phyloP scores from a whole-genome alignment of 1,140 invertebrate genomes.

The Solenopsis invicta region DNA sequence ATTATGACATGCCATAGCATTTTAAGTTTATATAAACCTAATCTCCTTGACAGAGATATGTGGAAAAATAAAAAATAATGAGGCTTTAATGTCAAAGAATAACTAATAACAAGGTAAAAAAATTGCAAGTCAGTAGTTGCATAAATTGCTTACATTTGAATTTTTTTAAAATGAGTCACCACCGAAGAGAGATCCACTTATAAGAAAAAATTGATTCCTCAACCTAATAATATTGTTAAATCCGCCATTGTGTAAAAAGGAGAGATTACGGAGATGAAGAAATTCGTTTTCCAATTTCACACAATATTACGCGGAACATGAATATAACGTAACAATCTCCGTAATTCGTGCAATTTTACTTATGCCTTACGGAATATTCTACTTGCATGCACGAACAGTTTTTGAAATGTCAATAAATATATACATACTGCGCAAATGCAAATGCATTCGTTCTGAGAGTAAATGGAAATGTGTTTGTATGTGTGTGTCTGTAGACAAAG shows the following conservation, averaged over 20 bases:
- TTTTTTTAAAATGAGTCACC: too few relatives aligned
- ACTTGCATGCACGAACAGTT: too few relatives aligned
- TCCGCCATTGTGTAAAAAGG: neutral
- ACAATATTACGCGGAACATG: neutral
- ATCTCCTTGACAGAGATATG: neutral
- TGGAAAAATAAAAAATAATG: neutral
- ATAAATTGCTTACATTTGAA: too few relatives aligned
- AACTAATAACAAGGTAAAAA: too few relatives aligned
- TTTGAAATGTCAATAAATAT: neutral
- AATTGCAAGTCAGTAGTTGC: too few relatives aligned
- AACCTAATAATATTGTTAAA: neutral
- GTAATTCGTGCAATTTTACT: neutral
- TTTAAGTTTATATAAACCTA: neutral
- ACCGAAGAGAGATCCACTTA: too few relatives aligned
- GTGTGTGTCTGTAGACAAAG: too few relatives aligned
- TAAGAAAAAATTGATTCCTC: neutral
- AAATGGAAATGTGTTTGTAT: neutral
- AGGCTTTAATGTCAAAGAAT: too few relatives aligned
- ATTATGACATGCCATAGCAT: neutral
- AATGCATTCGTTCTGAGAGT: neutral
- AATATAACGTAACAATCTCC: neutral
- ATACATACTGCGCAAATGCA: neutral
- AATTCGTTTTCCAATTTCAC: neutral
- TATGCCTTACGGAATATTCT: neutral
- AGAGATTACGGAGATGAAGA: neutral